Evolutionary conservation across 2,113 vertebrate genomes (phyloP), one percentile per base, ranked within the genome.

Genomic region (Talpa occidentalis): DNA sequence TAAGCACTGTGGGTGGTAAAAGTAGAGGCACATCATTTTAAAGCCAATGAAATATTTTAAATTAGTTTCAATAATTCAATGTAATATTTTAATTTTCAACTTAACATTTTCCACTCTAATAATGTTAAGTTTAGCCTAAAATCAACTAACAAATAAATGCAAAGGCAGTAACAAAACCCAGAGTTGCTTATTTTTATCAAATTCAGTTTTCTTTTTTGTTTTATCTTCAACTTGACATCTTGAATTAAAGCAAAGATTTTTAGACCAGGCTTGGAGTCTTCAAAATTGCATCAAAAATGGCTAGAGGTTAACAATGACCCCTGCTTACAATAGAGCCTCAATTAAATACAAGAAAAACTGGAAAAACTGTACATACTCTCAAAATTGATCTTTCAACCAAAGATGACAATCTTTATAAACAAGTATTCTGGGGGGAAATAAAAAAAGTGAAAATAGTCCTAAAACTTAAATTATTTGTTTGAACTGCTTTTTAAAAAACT

Each of bases 401-500:
- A 82, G 67, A 60, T 35, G 5, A 78, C 16, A 28, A 12, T 56
- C 30, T 91, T 64, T 21, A 60, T 74, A 54, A 84, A 62, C 15
- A 24, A 90, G 19, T 37, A 22, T 77, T 92, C 69, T n/a, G 12
- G 66, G 15, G 28, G 54, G 89, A 91, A 88, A 70, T 44, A 35
- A 86, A 96, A 96, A 91, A 54, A 37, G 26, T 90, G n/a, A 90
- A 49, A 59, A 62, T 1, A 72, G 59, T 88, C 60, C 52, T 90
- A 69, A 73, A 60, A 19, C 80, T 81, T 80, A 86, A 56, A 76
- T 91, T 44, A 60, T 67, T 90, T 79, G 3, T 72, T 72, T 91
- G 21, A 74, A 76, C 17, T 64, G 1, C 35, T 92, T 80, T 69
- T 66, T 69, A 56, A 78, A 37, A 40, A 67, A 81, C 26, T 67